These are phyloP conservation scores for Sprattus sprattus DNA, from an alignment of 2,113 vertebrate species.

Conservation along the genomic window DNA sequence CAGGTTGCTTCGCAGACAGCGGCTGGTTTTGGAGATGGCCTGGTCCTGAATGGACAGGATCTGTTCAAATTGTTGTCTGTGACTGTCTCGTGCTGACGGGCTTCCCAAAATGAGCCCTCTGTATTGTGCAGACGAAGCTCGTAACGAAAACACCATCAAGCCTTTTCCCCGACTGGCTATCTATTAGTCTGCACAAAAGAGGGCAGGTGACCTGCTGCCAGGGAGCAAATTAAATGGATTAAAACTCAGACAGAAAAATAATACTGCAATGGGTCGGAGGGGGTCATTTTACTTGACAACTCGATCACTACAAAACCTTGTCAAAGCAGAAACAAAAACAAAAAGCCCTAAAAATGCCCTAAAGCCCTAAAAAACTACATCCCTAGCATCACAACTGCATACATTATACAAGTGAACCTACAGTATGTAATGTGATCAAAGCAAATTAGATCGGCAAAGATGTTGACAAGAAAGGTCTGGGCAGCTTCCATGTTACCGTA, in stretches of 20 bases:
- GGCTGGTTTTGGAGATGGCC: neutral
- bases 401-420: neutral
- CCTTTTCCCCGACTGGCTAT: neutral
- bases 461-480: neutral
- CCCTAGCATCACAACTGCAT: neutral
- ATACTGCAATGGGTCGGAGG: neutral
- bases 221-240: neutral
- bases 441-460: neutral
- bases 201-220: neutral
- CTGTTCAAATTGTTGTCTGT: neutral
- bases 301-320: neutral
- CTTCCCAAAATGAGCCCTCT: neutral
- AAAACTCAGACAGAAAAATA: neutral
- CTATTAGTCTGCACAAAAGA: neutral
- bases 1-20: neutral
- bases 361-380: neutral
- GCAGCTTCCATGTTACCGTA: neutral
- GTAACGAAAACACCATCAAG: neutral
- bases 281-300: neutral
- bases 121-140: neutral
- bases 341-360: neutral
- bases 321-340: neutral
- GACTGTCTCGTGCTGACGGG: neutral
- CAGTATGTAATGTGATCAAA: neutral
- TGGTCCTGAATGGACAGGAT: neutral